These are phyloP conservation scores for Polymixis lichenea DNA, from an alignment of 2,888 invertebrate genomes.

Conservation along the genomic window DNA sequence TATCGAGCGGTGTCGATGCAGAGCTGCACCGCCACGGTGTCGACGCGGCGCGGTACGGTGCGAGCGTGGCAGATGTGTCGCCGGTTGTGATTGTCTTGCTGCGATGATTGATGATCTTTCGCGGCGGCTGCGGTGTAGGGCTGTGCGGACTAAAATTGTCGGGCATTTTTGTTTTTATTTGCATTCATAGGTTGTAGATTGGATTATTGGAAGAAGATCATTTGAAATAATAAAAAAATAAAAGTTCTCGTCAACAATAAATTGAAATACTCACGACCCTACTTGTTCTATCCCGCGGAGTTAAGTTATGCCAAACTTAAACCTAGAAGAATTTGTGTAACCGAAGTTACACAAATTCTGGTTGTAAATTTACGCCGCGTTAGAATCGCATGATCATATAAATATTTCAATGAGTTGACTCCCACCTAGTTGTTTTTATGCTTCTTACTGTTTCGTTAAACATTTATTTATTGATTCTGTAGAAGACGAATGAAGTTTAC, in stretches of 20 bases:
- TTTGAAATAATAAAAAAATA: background rate
- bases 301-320: background rate
- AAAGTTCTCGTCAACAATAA: background rate
- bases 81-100: slow-evolving; percentile 91
- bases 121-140: slow-evolving; percentile 83
- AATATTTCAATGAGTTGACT: background rate
- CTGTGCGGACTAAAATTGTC: slow-evolving; percentile 63
- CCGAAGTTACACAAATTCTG: too few relatives aligned
- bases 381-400: background rate
- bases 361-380: background rate
- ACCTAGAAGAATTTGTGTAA: background rate
- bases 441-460: background rate
- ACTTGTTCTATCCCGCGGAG: background rate
- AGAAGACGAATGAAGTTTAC: background rate
- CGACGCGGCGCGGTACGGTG: slow-evolving; percentile 50
- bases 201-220: background rate
- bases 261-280: background rate
- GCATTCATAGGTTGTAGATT: background rate
- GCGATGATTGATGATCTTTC: slow-evolving; percentile 90
- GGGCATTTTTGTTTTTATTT: background rate
- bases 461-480: background rate
- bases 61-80: slow-evolving; percentile 88
- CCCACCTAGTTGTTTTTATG: background rate
- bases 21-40: slow-evolving; percentile 51
- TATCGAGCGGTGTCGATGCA: slow-evolving; percentile 47